Base-by-base conservation (phyloP, 2,113 vertebrate species). In the Leucopsar rothschildi region DNA sequence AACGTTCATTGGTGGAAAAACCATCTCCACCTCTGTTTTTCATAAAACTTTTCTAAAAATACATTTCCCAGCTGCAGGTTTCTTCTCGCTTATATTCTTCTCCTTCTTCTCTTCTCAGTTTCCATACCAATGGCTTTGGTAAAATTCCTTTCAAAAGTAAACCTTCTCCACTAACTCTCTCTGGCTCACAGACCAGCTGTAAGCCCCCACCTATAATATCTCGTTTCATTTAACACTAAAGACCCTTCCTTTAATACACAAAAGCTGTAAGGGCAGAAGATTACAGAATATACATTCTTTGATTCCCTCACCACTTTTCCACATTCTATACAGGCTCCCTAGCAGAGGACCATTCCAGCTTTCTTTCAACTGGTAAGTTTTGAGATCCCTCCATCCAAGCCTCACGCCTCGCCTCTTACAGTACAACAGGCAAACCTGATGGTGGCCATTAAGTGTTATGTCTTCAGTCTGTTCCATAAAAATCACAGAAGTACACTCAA, bases 401-500 rank as follows among this genome's bases (percentile, higher is more conserved):
- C n/a, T 70, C 64, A 29, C 1, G 3, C 10, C 28, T 78, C 69
- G 3, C 10, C 28, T 81, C 69, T 57, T 29, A 13, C 45, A 72
- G 27, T 12, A 50, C 10, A 42, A 42, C 9, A 78, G 6, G 27
- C 24, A 61, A 89, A 65, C 11, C 10, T 1, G 12, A 89, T 8
- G 8, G 7, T 40, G 11, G 22, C n/a, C 15, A 44, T n/a, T 40
- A 68, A 33, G 17, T 11, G 15, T 33, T 70, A 40, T 0, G 0
- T 18, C 5, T 3, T 35, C 31, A 42, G 33, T 37, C 17, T n/a
- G 25, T 56, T 72, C 15, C 42, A 91, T 39, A 63, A 65, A 81
- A 81, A 73, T 33, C 4, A 2, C 9, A 57, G 13, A 17, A 82
- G 14, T 12, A 31, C 64, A 81, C 20, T 33, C 29, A 35, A 66